Evolutionary conservation across 2,888 invertebrate genomes (phyloP).

Genomic region (Sepioteuthis lessoniana): DNA sequence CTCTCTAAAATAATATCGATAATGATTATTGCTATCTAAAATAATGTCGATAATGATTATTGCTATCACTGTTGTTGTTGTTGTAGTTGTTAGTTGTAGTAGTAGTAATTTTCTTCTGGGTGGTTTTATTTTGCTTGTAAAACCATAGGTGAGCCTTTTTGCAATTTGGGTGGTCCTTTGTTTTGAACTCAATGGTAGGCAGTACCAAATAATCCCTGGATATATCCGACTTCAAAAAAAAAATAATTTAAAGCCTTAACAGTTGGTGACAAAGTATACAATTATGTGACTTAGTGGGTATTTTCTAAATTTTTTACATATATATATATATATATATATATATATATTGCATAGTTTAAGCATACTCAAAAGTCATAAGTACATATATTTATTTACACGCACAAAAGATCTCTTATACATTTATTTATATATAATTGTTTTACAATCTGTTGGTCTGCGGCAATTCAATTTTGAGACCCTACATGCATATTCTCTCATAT

Average conservation of each 20-base stretch:
- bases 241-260: neutral
- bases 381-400: neutral
- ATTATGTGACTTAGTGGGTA: neutral
- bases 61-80: too few relatives aligned
- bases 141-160: neutral
- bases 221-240: neutral
- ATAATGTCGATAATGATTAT: too few relatives aligned
- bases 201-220: neutral
- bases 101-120: neutral
- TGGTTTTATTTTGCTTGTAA: conserved; percentile 11
- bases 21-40: too few relatives aligned
- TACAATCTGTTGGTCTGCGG: neutral
- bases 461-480: neutral
- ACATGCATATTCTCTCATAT: neutral
- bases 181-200: neutral
- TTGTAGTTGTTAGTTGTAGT: too few relatives aligned
- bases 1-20: too few relatives aligned
- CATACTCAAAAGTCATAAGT: neutral
- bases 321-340: too few relatives aligned
- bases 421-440: neutral
- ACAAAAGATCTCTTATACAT: too few relatives aligned
- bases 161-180: neutral
- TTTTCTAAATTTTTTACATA: neutral
- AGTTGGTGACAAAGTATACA: neutral
- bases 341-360: neutral